phyloP scores from a whole-genome alignment of 30 jellyfish, hydroid and myxozoan species.

The Sanderia malayensis region DNA sequence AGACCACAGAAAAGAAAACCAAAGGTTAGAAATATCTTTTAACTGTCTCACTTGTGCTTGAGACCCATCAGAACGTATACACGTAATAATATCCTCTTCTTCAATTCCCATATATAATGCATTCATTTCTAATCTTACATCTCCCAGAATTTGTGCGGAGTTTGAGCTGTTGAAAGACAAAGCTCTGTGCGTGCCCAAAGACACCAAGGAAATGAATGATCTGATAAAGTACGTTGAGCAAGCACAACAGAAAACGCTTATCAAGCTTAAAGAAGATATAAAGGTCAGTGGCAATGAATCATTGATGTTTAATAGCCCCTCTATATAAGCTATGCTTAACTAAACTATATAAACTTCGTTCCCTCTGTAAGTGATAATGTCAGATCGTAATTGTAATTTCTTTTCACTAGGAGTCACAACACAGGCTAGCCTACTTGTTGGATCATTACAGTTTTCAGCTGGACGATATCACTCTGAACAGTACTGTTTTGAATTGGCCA shows the following conservation, averaged over 20 bases:
- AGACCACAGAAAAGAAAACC: slow-evolving; percentile 82
- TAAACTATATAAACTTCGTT: no score
- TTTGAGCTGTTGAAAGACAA: slow-evolving; percentile 67
- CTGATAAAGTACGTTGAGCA: slow-evolving; percentile 71
- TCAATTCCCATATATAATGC: no score
- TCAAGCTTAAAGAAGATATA: slow-evolving; percentile 62
- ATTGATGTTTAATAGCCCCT: no score
- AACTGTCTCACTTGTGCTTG: no score
- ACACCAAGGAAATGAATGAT: slow-evolving; percentile 81
- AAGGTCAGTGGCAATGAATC: slow-evolving; percentile 34
- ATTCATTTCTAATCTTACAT: no score
- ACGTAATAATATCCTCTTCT: no score
- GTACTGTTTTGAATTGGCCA: slow-evolving; percentile 94
- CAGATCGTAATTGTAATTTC: no score
- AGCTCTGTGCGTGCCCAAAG: slow-evolving; percentile 72
- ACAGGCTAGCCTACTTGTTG: slow-evolving; percentile 81
- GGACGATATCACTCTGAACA: slow-evolving; percentile 77
- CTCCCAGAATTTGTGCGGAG: slow-evolving; percentile 62
- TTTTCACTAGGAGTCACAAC: slow-evolving; percentile 60
- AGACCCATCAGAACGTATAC: no score
- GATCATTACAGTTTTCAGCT: slow-evolving; percentile 63
- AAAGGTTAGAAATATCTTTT: no score
- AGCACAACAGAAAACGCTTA: slow-evolving; percentile 73
- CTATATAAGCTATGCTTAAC: no score
- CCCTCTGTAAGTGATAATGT: no score